Percentiles rank a stretch among this genome's conserved stretches.
These are phyloP conservation scores for Macroteleia sp. DNA, from an alignment of 2,888 invertebrate species.

Conservation along the genomic window DNA sequence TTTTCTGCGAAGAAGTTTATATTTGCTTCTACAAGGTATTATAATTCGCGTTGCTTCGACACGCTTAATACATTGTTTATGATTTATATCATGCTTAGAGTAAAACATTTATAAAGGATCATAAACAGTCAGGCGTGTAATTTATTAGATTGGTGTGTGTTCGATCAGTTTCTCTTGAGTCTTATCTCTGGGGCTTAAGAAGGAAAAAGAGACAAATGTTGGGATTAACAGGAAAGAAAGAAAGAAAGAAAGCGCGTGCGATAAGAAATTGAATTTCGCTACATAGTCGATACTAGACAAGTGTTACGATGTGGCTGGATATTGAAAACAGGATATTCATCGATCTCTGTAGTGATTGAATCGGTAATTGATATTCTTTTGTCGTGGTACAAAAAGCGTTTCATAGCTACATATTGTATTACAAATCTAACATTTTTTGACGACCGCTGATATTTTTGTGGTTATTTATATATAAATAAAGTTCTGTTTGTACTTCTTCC, in stretches of 20 bases:
- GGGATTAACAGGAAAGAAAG: slow-evolving; percentile 1
- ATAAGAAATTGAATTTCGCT: slow-evolving; percentile 38
- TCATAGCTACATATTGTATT: too few species aligned
- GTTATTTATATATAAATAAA: too few species aligned
- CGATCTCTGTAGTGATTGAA: not conserved
- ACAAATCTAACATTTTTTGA: too few species aligned
- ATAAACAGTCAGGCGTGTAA: slow-evolving; percentile 34
- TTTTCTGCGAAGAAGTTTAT: too few species aligned
- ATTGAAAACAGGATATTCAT: slow-evolving; percentile 19
- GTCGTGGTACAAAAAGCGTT: too few species aligned
- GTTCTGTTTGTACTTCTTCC: too few species aligned
- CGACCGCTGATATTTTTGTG: too few species aligned
- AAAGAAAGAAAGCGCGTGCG: not conserved
- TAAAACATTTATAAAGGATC: slow-evolving; percentile 34
- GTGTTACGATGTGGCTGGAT: slow-evolving; percentile 13
- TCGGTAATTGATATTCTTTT: slow-evolving; percentile 28
- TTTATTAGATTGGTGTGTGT: slow-evolving; percentile 9
- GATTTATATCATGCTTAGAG: slow-evolving; percentile 22
- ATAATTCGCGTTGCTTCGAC: slow-evolving; percentile 9
- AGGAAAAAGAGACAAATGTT: slow-evolving; percentile 17
- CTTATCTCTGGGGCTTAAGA: slow-evolving; percentile 22
- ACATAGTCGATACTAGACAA: slow-evolving; percentile 14
- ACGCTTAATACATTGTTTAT: slow-evolving; percentile 16
- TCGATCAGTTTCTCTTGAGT: slow-evolving; percentile 9
- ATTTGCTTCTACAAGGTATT: slow-evolving; percentile 1